phyloP scores from a whole-genome alignment of 2,888 invertebrate genomes.

The Smittia sp. region DNA sequence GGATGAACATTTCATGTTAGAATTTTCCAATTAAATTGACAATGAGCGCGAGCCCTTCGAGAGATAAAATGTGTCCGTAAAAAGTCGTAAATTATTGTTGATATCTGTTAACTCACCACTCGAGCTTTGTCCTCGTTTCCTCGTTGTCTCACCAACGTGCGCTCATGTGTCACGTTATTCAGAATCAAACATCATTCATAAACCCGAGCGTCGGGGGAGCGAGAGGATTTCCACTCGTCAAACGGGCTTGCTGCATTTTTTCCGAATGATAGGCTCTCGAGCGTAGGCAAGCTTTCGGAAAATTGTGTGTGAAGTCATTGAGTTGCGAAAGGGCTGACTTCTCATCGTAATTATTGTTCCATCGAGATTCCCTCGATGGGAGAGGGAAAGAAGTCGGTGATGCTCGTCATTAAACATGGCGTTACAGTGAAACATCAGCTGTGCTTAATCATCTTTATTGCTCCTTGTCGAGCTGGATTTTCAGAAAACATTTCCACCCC shows the following conservation, averaged over 20 bases:
- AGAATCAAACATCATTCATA: constrained; percentile 34
- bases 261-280: too few species aligned
- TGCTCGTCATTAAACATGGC: not conserved
- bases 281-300: too few species aligned
- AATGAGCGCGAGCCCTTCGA: not conserved
- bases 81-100: constrained; percentile 29
- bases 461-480: not conserved
- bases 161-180: constrained; percentile 29
- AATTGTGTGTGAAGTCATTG: too few species aligned
- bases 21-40: constrained; percentile 33
- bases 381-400: not conserved
- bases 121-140: not conserved
- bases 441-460: constrained; percentile 14
- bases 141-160: not conserved
- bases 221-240: too few species aligned
- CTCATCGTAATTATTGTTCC: too few species aligned
- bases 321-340: too few species aligned
- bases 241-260: too few species aligned
- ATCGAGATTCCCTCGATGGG: constrained; percentile 6
- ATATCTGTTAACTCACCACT: constrained; percentile 18
- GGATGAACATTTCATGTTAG: not conserved
- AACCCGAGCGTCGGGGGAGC: too few species aligned
- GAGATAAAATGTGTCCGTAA: not conserved
- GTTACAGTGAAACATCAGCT: not conserved
- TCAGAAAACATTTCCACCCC: too few species aligned